Evolutionary conservation across 2,888 invertebrate species (phyloP), one percentile per base, ranked within the genome.

Genomic region (Diadromus collaris): DNA sequence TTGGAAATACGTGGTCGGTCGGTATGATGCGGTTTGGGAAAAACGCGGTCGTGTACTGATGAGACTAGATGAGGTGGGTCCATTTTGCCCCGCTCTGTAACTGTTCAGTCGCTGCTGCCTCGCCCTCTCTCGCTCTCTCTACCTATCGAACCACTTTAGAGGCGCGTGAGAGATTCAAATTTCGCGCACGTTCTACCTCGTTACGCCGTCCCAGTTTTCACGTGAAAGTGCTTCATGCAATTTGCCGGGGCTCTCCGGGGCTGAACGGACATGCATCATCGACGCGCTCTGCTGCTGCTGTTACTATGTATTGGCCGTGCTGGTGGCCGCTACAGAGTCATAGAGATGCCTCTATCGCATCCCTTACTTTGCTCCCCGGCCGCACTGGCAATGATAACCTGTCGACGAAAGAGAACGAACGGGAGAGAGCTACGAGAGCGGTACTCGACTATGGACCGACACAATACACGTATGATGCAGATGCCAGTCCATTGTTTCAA

Each of bases 151-250:
- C 65, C 56, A 48, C 67, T 76, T 69, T 68, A 58, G 69, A 29
- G 56, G 56, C 38, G 74, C 69, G 77, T 78, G 75, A 73, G 63
- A 68, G 67, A 82, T 82, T 79, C 79, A 76, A 81, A 82, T 78
- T 82, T 82, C 65, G 79, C 73, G 79, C 82, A 81, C 79, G 81
- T 79, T 74, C 78, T 51, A 77, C 68, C 78, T 78, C 79, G 79
- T 81, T 81, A 81, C 73, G 76, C 21, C 74, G 76, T 76, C 68
- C 79, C 64, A 76, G 78, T 82, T 81, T 82, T 81, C 68, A 71
- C 24, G 80, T 69, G 78, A 82, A 78, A 82, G 82, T 82, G 79
- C 81, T 79, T 79, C 71, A 68, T 79, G 81, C 79, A 79, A 82
- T 82, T 82, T 79, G 78, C 61, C 79, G 73, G 21, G 73, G 60